Conservation (phyloP, 2,113 vertebrate species). For the Egretta garzetta region DNA sequence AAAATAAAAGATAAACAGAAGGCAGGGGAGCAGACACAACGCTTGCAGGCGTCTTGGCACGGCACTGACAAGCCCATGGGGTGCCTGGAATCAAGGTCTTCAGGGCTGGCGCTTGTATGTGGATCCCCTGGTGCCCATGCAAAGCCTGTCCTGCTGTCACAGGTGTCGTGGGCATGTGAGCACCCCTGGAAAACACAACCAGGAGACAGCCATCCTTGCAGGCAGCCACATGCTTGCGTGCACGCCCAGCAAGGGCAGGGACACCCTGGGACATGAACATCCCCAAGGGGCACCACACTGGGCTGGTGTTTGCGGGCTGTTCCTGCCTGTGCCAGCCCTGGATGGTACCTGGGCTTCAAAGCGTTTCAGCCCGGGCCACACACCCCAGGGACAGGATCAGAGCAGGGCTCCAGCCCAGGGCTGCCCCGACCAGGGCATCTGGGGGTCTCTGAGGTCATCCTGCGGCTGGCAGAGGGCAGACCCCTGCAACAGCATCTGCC, state of each 20-base stretch:
- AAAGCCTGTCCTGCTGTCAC: not conserved
- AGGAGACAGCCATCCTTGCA: not conserved
- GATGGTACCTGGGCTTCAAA: not conserved
- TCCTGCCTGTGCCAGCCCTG: not conserved
- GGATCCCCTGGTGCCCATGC: not conserved
- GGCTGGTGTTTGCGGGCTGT: not conserved
- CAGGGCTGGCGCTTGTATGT: not conserved
- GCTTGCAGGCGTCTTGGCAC: not conserved
- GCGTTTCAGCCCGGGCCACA: not conserved
- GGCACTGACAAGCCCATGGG: not conserved
- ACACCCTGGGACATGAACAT: not conserved
- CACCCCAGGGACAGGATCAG: not conserved
- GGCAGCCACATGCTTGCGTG: rapidly evolving
- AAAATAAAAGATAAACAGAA: slow-evolving; percentile 14
- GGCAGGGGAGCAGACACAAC: not conserved
- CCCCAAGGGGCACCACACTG: not conserved
- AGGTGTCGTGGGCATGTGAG: rapidly evolving
- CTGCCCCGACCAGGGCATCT: not conserved
- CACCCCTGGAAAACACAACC: not conserved
- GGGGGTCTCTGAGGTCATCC: not conserved
- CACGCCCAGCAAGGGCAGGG: not conserved
- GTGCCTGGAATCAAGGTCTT: not conserved
- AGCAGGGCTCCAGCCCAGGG: not conserved
- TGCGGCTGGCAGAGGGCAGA: not conserved
- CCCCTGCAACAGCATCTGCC: not conserved